These are phyloP conservation scores for Akabosia matsudoensis DNA, from an alignment of 1,140 invertebrate species.

Conservation along the genomic window DNA sequence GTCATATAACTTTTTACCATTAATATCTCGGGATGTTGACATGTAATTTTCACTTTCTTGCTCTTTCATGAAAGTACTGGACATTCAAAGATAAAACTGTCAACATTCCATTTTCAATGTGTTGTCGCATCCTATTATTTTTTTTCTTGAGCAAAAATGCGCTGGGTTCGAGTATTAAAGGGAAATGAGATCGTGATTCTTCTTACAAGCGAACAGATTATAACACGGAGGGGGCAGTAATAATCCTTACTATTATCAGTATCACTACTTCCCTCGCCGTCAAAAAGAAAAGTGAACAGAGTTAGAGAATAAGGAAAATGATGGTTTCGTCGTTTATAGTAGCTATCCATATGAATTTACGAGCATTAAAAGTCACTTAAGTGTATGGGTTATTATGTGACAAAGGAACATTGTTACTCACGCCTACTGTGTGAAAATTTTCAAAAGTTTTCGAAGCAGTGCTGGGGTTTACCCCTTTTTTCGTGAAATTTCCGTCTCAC, in stretches of 20 bases:
- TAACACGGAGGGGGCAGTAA: slow-evolving; percentile 1
- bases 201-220: not conserved
- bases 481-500: too few species aligned
- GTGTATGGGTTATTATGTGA: not conserved
- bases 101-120: slow-evolving; percentile 7
- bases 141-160: not conserved
- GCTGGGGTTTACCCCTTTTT: too few species aligned
- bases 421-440: too few species aligned
- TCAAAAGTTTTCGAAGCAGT: too few species aligned
- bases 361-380: not conserved
- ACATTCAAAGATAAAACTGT: slow-evolving; percentile 18
- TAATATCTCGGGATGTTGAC: slow-evolving; percentile 14
- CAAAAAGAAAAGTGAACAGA: not conserved
- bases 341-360: not conserved
- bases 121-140: not conserved
- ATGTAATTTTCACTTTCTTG: not conserved
- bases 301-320: not conserved
- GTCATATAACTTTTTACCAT: not conserved
- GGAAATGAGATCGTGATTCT: slow-evolving; percentile 12
- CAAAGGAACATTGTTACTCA: too few species aligned
- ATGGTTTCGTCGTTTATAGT: not conserved
- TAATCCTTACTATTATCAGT: not conserved
- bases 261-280: not conserved
- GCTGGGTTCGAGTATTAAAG: not conserved
- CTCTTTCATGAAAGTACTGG: not conserved